A percentile compares a stretch with the other conserved stretches of the same genome.
Evolutionary conservation across 2,113 vertebrate species (phyloP).

Genomic region (Cyanistes caeruleus): DNA sequence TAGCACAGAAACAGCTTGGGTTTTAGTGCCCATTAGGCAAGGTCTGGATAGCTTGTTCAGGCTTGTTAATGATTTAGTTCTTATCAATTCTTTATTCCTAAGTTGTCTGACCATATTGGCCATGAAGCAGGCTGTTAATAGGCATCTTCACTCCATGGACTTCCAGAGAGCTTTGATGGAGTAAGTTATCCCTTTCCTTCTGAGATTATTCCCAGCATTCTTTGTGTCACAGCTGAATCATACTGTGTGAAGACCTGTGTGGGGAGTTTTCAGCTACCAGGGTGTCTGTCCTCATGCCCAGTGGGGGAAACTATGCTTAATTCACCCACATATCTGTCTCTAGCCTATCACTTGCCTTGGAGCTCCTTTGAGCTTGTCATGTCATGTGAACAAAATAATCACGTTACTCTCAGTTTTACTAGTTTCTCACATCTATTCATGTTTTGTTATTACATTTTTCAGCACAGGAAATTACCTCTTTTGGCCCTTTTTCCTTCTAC

Average conservation of each 20-base stretch:
- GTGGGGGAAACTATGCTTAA: background rate
- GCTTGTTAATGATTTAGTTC: background rate
- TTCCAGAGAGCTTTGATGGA: background rate
- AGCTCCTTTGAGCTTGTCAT: background rate
- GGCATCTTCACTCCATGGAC: background rate
- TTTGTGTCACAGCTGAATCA: background rate
- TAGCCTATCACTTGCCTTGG: background rate
- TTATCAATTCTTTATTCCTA: background rate
- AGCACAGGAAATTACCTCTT: background rate
- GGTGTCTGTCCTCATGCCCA: background rate
- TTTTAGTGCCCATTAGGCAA: background rate
- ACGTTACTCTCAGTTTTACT: background rate
- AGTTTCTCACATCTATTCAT: background rate
- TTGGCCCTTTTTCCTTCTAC: background rate
- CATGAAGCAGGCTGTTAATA: background rate
- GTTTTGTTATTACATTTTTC: background rate
- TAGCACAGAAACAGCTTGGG: background rate
- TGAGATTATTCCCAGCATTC: background rate
- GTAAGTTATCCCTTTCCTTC: background rate
- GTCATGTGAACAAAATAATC: background rate
- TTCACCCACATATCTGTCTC: background rate
- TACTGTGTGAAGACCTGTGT: background rate
- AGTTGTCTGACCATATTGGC: background rate
- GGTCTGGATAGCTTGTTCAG: background rate
- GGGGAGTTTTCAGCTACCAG: background rate